Percentiles rank a stretch among this genome's conserved stretches.
Conservation (phyloP, 2,888 invertebrate species). For the Molanna angustata region DNA sequence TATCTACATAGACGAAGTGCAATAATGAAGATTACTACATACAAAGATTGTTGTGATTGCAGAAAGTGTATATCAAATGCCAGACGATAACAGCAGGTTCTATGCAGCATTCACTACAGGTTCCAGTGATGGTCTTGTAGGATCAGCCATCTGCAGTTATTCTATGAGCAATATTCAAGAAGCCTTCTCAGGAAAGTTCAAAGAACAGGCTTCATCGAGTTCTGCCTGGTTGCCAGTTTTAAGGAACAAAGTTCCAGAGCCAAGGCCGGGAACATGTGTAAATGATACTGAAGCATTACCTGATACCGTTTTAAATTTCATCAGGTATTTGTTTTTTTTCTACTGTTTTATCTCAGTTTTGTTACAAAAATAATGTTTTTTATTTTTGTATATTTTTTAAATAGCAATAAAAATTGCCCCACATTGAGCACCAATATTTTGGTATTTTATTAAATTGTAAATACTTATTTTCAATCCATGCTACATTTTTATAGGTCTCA, state of each 20-base stretch:
- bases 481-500: slow-evolving; percentile 54
- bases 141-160: slow-evolving; percentile 70
- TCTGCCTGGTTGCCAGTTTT: slow-evolving; percentile 69
- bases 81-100: slow-evolving; percentile 59
- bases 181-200: slow-evolving; percentile 66
- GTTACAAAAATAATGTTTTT: too few species aligned
- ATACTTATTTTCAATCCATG: too few species aligned
- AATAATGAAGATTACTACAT: too few species aligned
- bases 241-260: slow-evolving; percentile 60
- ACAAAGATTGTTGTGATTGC: too few species aligned
- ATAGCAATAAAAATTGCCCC: too few species aligned
- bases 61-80: slow-evolving; percentile 68
- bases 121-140: slow-evolving; percentile 63
- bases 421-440: too few species aligned
- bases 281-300: slow-evolving; percentile 63
- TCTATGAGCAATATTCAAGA: slow-evolving; percentile 63
- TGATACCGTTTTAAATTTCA: slow-evolving; percentile 66
- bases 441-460: too few species aligned
- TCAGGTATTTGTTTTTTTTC: slow-evolving; percentile 47
- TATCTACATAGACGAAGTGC: too few species aligned
- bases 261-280: slow-evolving; percentile 65
- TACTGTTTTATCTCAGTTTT: neutral
- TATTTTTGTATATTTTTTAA: too few species aligned
- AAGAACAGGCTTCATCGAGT: slow-evolving; percentile 65
- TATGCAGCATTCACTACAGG: slow-evolving; percentile 68